Base-by-base conservation (phyloP, 2,797 vertebrate species). In the Lithobates sylvaticus region DNA sequence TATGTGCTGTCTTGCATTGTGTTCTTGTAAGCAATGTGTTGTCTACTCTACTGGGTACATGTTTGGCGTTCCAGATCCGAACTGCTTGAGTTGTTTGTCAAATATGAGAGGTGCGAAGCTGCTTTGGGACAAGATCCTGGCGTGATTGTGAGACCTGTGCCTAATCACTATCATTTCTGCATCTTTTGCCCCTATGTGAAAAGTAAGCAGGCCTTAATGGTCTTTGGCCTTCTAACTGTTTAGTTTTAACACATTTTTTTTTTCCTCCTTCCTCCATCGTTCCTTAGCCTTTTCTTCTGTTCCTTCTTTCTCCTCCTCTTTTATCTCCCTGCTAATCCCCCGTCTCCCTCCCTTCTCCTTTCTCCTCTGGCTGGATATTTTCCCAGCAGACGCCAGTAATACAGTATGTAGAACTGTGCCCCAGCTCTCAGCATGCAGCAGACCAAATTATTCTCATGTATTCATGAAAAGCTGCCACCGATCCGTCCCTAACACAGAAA, bases 361-460 rank as follows among this genome's bases (percentile, higher is more conserved):
- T 84, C 81, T 84, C 81, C 86, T 84, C 81, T 87, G 86, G 76
- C 86, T 87, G 86, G 86, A 87, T 78, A 87, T 87, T 87, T 87
- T 87, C 86, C 85, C 86, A 87, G 81, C 86, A 87, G 86, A 87
- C 81, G 75, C 81, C 86, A 74, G 86, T 79, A 87, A 87, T 87
- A 87, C 81, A 87, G 86, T 87, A 87, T 87, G 86, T 84, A 84
- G 86, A 84, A 76, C 86, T 79, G 76, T 87, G 86, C 86, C 86
- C 81, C 86, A 78, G 86, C 84, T 78, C 75, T 61, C 80, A 87
- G 88, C 84, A 86, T 89, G 88, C 69, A 84, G 86, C 83, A 72
- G 85, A 87, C 3, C 1, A 86, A 87, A 86, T 89, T 87, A 89
- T 87, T 91, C 88, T 81, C 68, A 89, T 87, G 86, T 90, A 84